These are phyloP conservation scores for Theristus sp. DNA, from an alignment of 2,888 invertebrate genomes.

Conservation along the genomic window DNA sequence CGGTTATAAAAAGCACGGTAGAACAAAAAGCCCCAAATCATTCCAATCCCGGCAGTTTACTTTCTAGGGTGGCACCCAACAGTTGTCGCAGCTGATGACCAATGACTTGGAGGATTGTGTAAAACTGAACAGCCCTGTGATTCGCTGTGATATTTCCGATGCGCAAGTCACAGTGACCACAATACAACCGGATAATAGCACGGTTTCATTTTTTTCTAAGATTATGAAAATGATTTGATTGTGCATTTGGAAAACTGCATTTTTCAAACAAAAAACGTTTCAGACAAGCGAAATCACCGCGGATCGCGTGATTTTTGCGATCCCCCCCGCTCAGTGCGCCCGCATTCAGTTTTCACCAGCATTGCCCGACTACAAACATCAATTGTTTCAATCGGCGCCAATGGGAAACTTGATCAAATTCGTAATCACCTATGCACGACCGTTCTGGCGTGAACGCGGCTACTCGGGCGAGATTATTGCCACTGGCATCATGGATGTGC, in stretches of 20 bases:
- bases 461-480: conserved; percentile 30
- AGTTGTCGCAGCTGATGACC: conserved; percentile 30
- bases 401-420: conserved; percentile 34
- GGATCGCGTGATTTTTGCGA: conserved; percentile 30
- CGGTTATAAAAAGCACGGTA: no score
- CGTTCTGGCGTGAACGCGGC: conserved; percentile 34
- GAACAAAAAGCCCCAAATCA: no score
- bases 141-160: background rate
- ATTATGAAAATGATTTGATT: no score
- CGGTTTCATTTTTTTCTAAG: no score
- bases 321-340: conserved; percentile 28
- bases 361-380: conserved; percentile 26
- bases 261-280: no score
- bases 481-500: conserved; percentile 10
- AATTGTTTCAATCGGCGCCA: conserved; percentile 29
- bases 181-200: no score
- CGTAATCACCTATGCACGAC: conserved; percentile 30
- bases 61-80: conserved; percentile 31
- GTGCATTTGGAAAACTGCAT: no score
- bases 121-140: conserved; percentile 1
- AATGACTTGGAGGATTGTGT: conserved; percentile 20
- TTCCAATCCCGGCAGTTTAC: background rate
- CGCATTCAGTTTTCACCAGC: conserved; percentile 30
- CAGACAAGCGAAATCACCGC: no score
- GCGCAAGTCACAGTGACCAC: background rate